A percentile compares a stretch with the other conserved stretches of the same genome.
phyloP scores from a whole-genome alignment of 2,888 invertebrate species.

The Fabriciana adippe region DNA sequence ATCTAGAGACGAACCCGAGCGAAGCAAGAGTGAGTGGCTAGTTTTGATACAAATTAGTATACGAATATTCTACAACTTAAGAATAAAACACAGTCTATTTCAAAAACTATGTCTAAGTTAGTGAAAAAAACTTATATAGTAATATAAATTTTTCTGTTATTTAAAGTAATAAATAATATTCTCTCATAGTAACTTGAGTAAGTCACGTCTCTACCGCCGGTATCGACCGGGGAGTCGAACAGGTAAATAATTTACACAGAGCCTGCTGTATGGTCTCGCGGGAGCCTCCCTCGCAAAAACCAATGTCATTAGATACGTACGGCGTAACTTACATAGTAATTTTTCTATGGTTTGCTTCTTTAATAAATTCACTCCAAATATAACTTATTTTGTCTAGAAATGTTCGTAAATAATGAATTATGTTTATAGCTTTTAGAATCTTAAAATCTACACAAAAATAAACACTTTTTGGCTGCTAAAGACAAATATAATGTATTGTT shows the following conservation, averaged over 20 bases:
- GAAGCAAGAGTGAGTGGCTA: too few relatives aligned
- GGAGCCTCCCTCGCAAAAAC: constrained; percentile 64
- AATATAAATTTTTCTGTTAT: constrained; percentile 17
- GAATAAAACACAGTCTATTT: too few relatives aligned
- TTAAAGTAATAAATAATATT: not conserved
- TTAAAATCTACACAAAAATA: too few relatives aligned
- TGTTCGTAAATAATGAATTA: too few relatives aligned
- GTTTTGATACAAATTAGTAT: too few relatives aligned
- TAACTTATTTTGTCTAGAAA: not conserved
- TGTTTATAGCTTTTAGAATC: too few relatives aligned
- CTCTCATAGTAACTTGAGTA: not conserved
- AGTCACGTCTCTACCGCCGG: constrained; percentile 15
- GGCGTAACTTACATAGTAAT: constrained; percentile 45
- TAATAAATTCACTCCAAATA: not conserved
- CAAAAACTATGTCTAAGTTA: too few relatives aligned
- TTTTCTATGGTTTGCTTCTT: constrained; percentile 5
- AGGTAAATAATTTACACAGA: constrained; percentile 67
- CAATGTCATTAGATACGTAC: constrained; percentile 74
- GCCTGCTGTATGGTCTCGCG: constrained; percentile 56
- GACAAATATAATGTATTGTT: too few relatives aligned
- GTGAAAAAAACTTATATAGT: not conserved
- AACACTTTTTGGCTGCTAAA: too few relatives aligned
- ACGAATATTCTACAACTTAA: too few relatives aligned
- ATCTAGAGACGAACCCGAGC: too few relatives aligned
- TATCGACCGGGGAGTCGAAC: constrained; percentile 48